Percentiles rank a stretch among this genome's conserved stretches.
Conservation (phyloP, 2,797 vertebrate genomes). For the Knipowitschia caucasica region DNA sequence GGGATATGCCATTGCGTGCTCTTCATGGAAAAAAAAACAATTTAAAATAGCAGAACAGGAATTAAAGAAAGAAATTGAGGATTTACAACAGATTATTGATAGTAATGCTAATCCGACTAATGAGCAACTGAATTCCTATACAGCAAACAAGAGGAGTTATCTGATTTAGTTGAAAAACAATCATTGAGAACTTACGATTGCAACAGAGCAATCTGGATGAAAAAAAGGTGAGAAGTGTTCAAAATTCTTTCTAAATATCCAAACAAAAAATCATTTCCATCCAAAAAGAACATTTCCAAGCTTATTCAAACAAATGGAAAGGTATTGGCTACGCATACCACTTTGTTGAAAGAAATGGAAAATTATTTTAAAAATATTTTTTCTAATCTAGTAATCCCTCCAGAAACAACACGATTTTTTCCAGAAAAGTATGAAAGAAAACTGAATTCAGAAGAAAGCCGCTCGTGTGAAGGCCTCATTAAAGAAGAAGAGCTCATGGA, state of each 20-base stretch:
- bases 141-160: not conserved
- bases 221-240: not conserved
- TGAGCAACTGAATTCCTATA: not conserved
- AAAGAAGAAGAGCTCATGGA: not conserved
- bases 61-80: no score
- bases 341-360: not conserved
- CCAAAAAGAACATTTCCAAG: not conserved
- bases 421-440: not conserved
- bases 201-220: slow-evolving; percentile 1
- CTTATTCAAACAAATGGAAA: not conserved
- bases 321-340: not conserved
- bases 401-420: not conserved
- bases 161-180: not conserved
- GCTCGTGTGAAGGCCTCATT: not conserved
- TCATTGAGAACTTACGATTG: not conserved
- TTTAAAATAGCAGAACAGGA: not conserved
- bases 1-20: not conserved
- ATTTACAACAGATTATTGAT: no score
- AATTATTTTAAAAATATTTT: not conserved
- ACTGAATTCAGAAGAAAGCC: not conserved
- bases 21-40: not conserved
- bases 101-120: no score
- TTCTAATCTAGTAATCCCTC: not conserved
- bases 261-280: not conserved
- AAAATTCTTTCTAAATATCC: not conserved